A percentile compares a stretch with the other conserved stretches of the same genome.
Conservation (phyloP, 2,113 vertebrate genomes). For the Hippocampus comes region DNA sequence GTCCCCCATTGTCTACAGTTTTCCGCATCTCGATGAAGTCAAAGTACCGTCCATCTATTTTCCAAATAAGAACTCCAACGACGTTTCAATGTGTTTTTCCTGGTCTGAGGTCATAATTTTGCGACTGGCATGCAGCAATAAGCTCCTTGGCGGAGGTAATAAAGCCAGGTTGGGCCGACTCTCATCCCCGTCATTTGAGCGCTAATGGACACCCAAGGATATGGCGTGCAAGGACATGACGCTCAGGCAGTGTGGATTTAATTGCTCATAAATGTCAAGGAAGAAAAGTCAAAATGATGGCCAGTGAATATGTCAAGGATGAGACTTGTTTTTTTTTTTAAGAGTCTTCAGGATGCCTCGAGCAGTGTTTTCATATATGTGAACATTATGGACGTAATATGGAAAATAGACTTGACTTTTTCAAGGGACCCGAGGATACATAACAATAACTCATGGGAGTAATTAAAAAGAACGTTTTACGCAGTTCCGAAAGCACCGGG, state of each 20-base stretch:
- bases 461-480: too few species aligned
- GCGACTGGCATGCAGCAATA: background rate
- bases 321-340: background rate
- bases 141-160: constrained; percentile 7
- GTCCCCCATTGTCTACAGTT: background rate
- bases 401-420: background rate
- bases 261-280: constrained; percentile 19
- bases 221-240: constrained; percentile 10
- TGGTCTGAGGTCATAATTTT: background rate
- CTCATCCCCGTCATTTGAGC: constrained; percentile 13
- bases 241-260: constrained; percentile 20
- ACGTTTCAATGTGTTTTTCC: background rate
- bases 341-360: background rate
- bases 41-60: background rate
- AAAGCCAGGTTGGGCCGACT: constrained; percentile 16
- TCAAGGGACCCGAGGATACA: background rate
- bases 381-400: background rate
- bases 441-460: background rate
- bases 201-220: constrained; percentile 32
- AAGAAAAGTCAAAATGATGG: constrained; percentile 18
- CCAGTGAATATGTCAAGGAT: constrained; percentile 7
- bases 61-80: too few species aligned
- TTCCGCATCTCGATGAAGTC: background rate
- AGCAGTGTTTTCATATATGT: too few species aligned
- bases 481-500: too few species aligned